Evolutionary conservation across 2,113 vertebrate genomes (phyloP).

Genomic region (Cnemophilus loriae): DNA sequence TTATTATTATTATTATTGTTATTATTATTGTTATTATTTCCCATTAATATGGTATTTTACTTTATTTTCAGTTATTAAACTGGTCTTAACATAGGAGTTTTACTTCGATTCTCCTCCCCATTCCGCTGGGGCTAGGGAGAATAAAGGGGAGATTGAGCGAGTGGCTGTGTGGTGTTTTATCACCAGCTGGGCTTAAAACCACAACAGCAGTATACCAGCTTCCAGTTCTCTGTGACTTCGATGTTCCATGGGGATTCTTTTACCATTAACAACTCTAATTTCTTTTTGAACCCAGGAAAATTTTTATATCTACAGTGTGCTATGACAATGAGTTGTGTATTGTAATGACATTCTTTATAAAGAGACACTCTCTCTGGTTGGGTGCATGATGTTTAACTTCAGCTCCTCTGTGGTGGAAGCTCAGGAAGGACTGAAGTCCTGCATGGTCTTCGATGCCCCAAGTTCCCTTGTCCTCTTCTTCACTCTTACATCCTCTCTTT

Average conservation of each 20-base stretch:
- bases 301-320: not conserved
- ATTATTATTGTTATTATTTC: not conserved
- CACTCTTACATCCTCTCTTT: not conserved
- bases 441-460: fast-evolving
- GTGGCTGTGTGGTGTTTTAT: not conserved
- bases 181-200: not conserved
- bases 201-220: not conserved
- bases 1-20: no score
- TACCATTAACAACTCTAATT: not conserved
- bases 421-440: not conserved
- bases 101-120: fast-evolving
- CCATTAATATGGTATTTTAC: not conserved
- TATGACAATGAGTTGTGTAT: not conserved
- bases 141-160: not conserved
- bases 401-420: not conserved
- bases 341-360: not conserved
- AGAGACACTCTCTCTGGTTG: not conserved
- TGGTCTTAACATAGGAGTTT: not conserved
- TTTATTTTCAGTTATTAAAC: not conserved
- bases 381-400: not conserved
- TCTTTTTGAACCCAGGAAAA: not conserved
- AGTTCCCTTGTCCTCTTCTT: not conserved
- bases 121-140: not conserved
- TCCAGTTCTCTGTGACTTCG: not conserved
- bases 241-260: not conserved